Conservation (phyloP, 2,113 vertebrate genomes). For the Chelonoidis abingdonii region DNA sequence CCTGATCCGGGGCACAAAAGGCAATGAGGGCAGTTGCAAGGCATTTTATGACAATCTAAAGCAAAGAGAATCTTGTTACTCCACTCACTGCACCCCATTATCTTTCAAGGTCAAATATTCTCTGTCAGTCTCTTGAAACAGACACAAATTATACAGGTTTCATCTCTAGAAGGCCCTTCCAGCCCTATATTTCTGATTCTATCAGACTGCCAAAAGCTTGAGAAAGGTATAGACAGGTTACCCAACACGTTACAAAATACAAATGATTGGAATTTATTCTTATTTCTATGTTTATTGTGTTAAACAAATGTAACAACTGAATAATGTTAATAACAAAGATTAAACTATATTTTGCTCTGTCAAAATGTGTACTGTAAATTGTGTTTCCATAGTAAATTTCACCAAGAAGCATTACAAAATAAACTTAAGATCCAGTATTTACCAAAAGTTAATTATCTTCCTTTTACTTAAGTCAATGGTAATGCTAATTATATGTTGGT, state of each 20-base stretch:
- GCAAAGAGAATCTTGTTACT: not conserved
- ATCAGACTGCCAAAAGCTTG: not conserved
- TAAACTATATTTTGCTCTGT: not conserved
- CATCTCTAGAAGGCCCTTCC: not conserved
- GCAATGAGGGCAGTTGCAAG: not conserved
- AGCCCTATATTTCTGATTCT: not conserved
- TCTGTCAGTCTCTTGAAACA: not conserved
- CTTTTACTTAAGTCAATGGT: not conserved
- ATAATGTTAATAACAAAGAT: not conserved
- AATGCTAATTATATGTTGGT: not conserved
- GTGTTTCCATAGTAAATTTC: not conserved
- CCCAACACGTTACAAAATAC: not conserved
- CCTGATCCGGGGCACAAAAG: not conserved
- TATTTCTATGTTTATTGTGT: not conserved
- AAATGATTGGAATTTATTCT: not conserved
- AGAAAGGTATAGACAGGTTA: not conserved
- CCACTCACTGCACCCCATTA: not conserved
- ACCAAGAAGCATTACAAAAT: not conserved
- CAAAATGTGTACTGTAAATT: not conserved
- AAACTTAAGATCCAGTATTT: no score
- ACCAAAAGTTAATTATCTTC: not conserved
- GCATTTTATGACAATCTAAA: not conserved
- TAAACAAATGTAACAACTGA: not conserved
- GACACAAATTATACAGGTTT: not conserved
- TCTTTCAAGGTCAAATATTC: not conserved